Evolutionary conservation across 2,113 vertebrate species (phyloP).

Genomic region (Cheilinus undulatus): DNA sequence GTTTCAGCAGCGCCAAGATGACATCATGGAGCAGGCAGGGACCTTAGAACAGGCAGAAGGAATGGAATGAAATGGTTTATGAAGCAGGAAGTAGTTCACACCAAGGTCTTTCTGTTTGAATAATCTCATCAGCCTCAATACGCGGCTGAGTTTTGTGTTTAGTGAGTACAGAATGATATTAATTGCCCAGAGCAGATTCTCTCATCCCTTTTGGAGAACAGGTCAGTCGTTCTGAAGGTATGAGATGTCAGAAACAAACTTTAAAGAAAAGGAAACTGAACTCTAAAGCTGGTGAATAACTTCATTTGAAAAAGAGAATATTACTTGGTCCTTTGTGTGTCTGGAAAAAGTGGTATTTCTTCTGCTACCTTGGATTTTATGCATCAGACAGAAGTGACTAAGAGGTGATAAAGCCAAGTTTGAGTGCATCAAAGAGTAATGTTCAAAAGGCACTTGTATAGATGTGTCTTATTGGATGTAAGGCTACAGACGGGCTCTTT

Average conservation of each 20-base stretch:
- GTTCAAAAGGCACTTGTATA: conserved; percentile 14
- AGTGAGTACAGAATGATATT: conserved; percentile 13
- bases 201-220: neutral
- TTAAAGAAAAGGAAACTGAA: neutral
- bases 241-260: neutral
- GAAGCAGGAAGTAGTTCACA: neutral
- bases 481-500: conserved; percentile 9
- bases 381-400: neutral
- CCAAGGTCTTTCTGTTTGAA: neutral
- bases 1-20: conserved; percentile 58
- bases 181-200: neutral
- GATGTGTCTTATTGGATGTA: conserved; percentile 7
- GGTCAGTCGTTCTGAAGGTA: neutral
- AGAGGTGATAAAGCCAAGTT: conserved; percentile 4
- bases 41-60: conserved; percentile 47
- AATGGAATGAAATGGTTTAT: conserved; percentile 44
- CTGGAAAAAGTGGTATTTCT: neutral
- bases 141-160: neutral
- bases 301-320: neutral
- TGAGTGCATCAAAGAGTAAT: conserved; percentile 13
- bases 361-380: conserved; percentile 11
- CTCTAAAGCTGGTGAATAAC: neutral
- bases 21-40: conserved; percentile 57
- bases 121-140: conserved; percentile 10
- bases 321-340: conserved; percentile 3